Evolutionary conservation across 2,888 invertebrate genomes (phyloP).

Genomic region (Drosophila anomelani): DNA sequence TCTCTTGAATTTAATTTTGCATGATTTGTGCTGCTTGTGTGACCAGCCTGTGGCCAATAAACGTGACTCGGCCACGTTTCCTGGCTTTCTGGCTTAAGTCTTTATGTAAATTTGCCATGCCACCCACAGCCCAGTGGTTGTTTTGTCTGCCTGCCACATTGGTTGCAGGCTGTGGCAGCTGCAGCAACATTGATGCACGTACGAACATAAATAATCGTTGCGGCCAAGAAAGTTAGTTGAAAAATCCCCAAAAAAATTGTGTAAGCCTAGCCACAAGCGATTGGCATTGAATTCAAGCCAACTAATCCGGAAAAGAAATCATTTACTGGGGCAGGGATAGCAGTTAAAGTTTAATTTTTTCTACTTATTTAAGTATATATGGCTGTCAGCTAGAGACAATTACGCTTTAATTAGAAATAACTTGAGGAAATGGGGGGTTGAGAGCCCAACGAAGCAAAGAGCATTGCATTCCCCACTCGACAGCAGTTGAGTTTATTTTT

Average conservation of each 20-base stretch:
- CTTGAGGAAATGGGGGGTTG: slow-evolving; percentile 19
- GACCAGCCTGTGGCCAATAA: slow-evolving; percentile 65
- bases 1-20: slow-evolving; percentile 46
- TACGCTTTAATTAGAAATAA: slow-evolving; percentile 69
- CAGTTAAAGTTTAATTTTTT: slow-evolving; percentile 23
- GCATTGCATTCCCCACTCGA: slow-evolving; percentile 49
- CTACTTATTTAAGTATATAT: slow-evolving; percentile 24
- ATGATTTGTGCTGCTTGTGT: slow-evolving; percentile 47
- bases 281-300: slow-evolving; percentile 24
- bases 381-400: slow-evolving; percentile 53
- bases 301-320: neutral
- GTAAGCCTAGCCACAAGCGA: slow-evolving; percentile 27
- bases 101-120: slow-evolving; percentile 36
- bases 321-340: neutral
- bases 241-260: slow-evolving; percentile 29
- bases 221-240: slow-evolving; percentile 34
- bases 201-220: slow-evolving; percentile 50
- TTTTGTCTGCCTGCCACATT: slow-evolving; percentile 35
- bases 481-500: slow-evolving; percentile 62
- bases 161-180: slow-evolving; percentile 62
- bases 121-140: slow-evolving; percentile 19
- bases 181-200: slow-evolving; percentile 54
- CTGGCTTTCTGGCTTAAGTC: slow-evolving; percentile 52
- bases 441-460: slow-evolving; percentile 19
- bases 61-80: slow-evolving; percentile 72